Conservation (phyloP, 2,113 vertebrate species). For the Chloroceryle aenea region DNA sequence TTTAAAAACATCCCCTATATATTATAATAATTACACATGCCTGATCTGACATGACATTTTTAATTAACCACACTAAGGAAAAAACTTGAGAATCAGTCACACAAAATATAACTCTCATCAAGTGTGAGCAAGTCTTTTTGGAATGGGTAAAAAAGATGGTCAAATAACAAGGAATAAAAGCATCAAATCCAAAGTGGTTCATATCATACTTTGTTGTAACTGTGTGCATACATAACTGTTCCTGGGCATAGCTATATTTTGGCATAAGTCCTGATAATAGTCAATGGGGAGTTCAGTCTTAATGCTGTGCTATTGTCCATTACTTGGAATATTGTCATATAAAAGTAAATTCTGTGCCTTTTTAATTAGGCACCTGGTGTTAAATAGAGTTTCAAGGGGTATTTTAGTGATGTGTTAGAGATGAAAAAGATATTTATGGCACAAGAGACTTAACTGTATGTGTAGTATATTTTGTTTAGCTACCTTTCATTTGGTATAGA, state of each 20-base stretch:
- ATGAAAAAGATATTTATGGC: background rate
- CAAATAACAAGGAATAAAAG: background rate
- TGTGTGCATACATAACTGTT: background rate
- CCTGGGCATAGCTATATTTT: background rate
- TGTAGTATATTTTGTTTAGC: background rate
- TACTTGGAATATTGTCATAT: background rate
- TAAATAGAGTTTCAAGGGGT: background rate
- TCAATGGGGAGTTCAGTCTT: background rate
- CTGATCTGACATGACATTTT: background rate
- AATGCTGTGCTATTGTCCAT: background rate
- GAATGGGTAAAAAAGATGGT: background rate
- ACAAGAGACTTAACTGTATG: background rate
- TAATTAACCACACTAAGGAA: background rate
- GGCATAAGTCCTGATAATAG: background rate
- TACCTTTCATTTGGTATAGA: background rate
- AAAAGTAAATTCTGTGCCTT: no score
- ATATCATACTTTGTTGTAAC: background rate
- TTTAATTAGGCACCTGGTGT: background rate
- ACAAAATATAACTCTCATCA: background rate
- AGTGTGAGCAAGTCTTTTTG: background rate
- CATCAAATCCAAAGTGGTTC: background rate
- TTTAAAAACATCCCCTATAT: background rate
- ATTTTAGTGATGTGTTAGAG: background rate
- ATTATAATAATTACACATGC: background rate
- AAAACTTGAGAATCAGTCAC: background rate